Evolutionary conservation across 2,113 vertebrate genomes (phyloP).

Genomic region (Paracanthobrama guichenoti): DNA sequence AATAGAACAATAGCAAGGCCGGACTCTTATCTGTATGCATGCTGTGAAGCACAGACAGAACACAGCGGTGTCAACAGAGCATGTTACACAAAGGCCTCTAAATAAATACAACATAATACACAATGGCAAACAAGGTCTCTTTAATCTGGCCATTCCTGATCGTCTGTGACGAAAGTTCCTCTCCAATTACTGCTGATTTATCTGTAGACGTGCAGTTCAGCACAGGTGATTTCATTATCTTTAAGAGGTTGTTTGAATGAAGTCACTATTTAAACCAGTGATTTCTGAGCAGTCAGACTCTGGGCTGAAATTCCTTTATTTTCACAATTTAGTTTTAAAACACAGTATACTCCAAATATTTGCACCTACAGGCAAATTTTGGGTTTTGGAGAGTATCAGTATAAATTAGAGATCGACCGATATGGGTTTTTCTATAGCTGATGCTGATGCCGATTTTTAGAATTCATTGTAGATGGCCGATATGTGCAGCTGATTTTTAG

Average conservation of each 20-base stretch:
- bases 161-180: background rate
- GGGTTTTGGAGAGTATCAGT: background rate
- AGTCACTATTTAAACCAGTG: background rate
- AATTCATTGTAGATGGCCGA: too few relatives aligned
- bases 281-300: background rate
- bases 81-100: constrained; percentile 20
- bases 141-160: background rate
- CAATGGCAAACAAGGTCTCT: background rate
- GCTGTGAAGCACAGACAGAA: constrained; percentile 12
- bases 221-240: background rate
- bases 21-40: constrained; percentile 7
- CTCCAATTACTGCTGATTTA: constrained; percentile 24
- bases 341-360: background rate
- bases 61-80: background rate
- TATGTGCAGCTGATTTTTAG: too few relatives aligned
- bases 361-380: background rate
- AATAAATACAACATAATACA: constrained; percentile 11
- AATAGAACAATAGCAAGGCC: constrained; percentile 15
- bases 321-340: background rate
- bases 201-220: background rate
- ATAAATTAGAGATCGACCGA: too few relatives aligned
- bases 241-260: background rate
- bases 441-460: too few relatives aligned
- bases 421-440: too few relatives aligned
- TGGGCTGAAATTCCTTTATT: background rate